A percentile compares a stretch with the other conserved stretches of the same genome.
These are phyloP conservation scores for Microctenopoma stevenorrisi DNA, from an alignment of 2,797 vertebrate genomes.

Conservation along the genomic window DNA sequence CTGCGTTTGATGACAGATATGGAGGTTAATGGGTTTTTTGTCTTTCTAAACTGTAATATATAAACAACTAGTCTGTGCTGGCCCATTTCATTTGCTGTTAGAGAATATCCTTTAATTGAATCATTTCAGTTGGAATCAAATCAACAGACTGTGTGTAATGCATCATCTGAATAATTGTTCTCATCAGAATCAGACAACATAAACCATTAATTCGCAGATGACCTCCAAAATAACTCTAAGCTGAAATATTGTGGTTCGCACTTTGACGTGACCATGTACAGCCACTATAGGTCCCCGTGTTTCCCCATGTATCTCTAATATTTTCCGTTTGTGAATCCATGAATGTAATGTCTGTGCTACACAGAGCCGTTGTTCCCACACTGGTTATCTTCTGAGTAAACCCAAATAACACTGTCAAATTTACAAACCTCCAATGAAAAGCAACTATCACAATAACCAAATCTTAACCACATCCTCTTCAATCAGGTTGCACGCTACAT, in stretches of 20 bases:
- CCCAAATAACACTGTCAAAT: slow-evolving; percentile 18
- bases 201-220: background rate
- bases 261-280: background rate
- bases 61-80: background rate
- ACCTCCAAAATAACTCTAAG: background rate
- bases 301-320: background rate
- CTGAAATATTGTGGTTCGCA: background rate
- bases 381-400: slow-evolving; percentile 23
- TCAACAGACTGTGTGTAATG: background rate
- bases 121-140: background rate
- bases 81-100: slow-evolving; percentile 3
- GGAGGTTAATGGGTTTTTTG: background rate
- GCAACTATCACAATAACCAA: slow-evolving; percentile 44
- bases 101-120: slow-evolving; percentile 20
- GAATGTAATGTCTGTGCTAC: background rate
- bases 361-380: background rate
- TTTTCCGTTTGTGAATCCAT: slow-evolving; percentile 1
- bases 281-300: background rate
- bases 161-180: slow-evolving; percentile 7
- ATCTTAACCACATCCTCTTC: slow-evolving; percentile 67
- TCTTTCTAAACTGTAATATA: background rate
- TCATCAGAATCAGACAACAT: background rate
- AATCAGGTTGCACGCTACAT: slow-evolving; percentile 11
- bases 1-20: background rate
- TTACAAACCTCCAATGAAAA: slow-evolving; percentile 25